Conservation (phyloP, 2,113 vertebrate species). For the Rhegmatorhina hoffmannsi region DNA sequence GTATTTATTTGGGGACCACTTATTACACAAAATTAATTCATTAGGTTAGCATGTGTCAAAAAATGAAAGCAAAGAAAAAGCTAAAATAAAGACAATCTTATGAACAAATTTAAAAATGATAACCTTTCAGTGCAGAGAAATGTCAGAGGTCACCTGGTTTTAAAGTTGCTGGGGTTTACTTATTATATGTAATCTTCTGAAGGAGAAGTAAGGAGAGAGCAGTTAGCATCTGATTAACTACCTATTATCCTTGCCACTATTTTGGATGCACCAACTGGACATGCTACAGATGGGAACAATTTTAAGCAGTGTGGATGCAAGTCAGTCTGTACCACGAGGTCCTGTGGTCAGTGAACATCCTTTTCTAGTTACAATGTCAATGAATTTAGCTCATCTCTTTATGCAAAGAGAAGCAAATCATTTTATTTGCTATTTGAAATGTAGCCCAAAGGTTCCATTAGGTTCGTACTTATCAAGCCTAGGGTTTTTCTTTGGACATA, state of each 20-base stretch:
- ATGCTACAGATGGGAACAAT: background rate
- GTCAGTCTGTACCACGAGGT: background rate
- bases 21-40: background rate
- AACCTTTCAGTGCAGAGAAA: background rate
- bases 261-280: accelerated
- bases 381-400: background rate
- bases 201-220: background rate
- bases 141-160: background rate
- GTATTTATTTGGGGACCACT: background rate
- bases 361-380: background rate
- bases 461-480: background rate
- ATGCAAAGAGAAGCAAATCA: background rate
- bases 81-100: background rate
- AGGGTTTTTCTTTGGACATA: background rate
- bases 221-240: background rate
- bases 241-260: background rate
- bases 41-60: background rate
- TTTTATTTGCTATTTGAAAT: background rate
- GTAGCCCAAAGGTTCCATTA: background rate
- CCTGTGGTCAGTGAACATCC: background rate
- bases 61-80: background rate
- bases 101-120: background rate
- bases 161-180: background rate
- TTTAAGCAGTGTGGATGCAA: background rate
- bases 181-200: background rate